phyloP scores from a whole-genome alignment of 2,113 vertebrate genomes.

The Muscicapa adusta region DNA sequence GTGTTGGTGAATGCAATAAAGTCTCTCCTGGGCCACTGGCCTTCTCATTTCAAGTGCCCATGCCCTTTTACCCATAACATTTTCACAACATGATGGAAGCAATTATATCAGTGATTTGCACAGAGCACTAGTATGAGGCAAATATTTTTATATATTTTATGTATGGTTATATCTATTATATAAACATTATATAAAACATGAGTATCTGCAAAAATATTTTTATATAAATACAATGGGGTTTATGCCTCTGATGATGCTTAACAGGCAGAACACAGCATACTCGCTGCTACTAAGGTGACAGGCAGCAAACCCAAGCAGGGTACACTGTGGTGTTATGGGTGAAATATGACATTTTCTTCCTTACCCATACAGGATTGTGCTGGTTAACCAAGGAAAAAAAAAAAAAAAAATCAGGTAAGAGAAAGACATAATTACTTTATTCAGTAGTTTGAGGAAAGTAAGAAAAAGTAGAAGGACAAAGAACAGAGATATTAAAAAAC shows the following conservation, averaged over 20 bases:
- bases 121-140: neutral
- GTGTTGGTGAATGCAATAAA: neutral
- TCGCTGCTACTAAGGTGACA: neutral
- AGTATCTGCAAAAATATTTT: neutral
- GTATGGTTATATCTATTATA: neutral
- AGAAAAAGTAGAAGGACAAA: neutral
- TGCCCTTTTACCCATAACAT: neutral
- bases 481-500: neutral
- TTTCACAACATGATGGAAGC: neutral
- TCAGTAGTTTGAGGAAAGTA: neutral
- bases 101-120: neutral
- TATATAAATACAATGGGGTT: neutral
- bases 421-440: neutral
- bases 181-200: neutral
- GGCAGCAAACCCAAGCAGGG: neutral
- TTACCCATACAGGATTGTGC: neutral
- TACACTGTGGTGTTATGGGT: neutral
- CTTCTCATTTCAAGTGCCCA: neutral
- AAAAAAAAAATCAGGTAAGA: neutral
- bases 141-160: neutral
- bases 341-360: neutral
- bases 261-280: neutral
- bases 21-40: neutral
- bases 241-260: neutral
- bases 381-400: neutral